Percentiles rank a stretch among this genome's conserved stretches.
These are phyloP conservation scores for Idris sp. DNA, from an alignment of 1,140 invertebrate genomes.

Conservation along the genomic window DNA sequence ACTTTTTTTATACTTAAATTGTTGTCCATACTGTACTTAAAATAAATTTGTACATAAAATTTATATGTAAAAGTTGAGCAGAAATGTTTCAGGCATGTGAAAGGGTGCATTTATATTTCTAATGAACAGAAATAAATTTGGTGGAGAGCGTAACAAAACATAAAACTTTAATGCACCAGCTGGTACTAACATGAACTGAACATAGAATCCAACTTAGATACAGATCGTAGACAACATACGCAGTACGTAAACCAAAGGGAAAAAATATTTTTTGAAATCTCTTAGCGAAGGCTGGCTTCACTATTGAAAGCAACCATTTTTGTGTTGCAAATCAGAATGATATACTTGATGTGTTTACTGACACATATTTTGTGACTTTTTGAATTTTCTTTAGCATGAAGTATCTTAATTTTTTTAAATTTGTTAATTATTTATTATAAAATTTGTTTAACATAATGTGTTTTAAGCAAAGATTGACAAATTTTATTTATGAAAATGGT, in stretches of 20 bases:
- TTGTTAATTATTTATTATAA: too few relatives aligned
- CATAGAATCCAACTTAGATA: constrained; percentile 46
- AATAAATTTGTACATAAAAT: constrained; percentile 7
- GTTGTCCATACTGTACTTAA: background rate
- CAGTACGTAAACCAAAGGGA: constrained; percentile 37
- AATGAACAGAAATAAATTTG: constrained; percentile 50
- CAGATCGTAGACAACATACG: constrained; percentile 33
- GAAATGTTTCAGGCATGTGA: constrained; percentile 12
- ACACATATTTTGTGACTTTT: too few relatives aligned
- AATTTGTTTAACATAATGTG: too few relatives aligned
- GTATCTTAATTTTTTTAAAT: too few relatives aligned
- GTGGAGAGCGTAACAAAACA: constrained; percentile 30
- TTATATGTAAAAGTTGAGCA: constrained; percentile 5
- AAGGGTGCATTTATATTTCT: constrained; percentile 27
- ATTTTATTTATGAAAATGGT: too few relatives aligned
- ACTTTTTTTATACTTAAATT: too few relatives aligned
- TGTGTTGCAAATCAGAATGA: constrained; percentile 8
- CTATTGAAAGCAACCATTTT: too few relatives aligned
- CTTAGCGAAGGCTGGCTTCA: constrained; percentile 17
- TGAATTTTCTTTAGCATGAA: too few relatives aligned
- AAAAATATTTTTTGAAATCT: constrained; percentile 47
- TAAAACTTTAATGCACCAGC: constrained; percentile 48
- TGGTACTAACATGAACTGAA: constrained; percentile 33
- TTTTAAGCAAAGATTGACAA: too few relatives aligned
- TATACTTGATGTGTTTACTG: constrained; percentile 22